Percentiles rank a stretch among this genome's conserved stretches.
phyloP scores from a whole-genome alignment of 2,888 invertebrate genomes.

The Pseudococcus jackbeardsleyi region DNA sequence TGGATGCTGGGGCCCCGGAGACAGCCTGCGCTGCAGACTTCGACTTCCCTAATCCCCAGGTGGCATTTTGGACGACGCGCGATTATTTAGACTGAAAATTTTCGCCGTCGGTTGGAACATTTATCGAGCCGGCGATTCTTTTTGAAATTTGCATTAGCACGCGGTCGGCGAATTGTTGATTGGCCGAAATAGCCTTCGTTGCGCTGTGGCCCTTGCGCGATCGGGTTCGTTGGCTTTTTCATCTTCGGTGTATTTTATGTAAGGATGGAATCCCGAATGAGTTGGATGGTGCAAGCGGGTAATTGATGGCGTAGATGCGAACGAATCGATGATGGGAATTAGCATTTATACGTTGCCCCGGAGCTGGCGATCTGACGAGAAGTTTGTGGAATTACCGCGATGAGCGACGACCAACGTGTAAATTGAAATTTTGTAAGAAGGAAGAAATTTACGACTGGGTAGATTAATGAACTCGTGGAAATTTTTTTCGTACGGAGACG shows the following conservation, averaged over 20 bases:
- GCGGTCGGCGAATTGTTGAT: constrained; percentile 30
- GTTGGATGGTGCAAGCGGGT: not conserved
- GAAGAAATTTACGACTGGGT: not conserved
- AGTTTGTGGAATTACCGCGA: not conserved
- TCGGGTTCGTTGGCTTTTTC: constrained; percentile 21
- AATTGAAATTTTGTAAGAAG: not conserved
- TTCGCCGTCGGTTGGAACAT: not conserved
- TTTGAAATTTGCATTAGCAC: constrained; percentile 9
- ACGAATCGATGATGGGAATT: constrained; percentile 23
- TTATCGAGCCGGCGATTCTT: constrained; percentile 24
- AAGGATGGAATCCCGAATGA: constrained; percentile 1
- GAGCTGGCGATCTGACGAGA: not conserved
- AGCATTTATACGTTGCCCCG: constrained; percentile 34
- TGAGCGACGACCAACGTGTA: not conserved
- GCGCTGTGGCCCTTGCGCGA: not conserved
- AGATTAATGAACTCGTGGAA: not conserved
- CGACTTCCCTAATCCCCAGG: not conserved
- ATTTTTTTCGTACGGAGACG: not conserved
- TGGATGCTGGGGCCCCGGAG: not conserved
- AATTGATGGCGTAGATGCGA: constrained; percentile 41
- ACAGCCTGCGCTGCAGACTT: not conserved
- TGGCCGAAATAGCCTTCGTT: not conserved
- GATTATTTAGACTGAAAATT: constrained; percentile 34
- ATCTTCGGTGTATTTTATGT: not conserved
- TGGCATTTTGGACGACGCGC: constrained; percentile 6